Evolutionary conservation across 2,797 vertebrate genomes (phyloP).

Genomic region (Corythornis leucogaster): DNA sequence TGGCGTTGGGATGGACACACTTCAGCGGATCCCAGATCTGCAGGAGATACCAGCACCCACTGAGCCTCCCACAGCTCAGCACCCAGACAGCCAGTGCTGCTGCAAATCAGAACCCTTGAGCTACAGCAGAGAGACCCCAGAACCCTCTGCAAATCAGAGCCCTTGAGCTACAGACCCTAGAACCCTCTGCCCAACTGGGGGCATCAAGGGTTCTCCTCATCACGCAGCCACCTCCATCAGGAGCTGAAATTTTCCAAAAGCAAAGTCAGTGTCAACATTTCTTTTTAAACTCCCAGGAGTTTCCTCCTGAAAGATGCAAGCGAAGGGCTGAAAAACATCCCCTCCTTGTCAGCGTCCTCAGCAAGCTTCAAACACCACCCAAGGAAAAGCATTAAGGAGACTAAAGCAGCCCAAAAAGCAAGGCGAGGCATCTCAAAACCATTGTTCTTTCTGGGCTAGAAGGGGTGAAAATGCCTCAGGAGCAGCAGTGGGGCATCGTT

Average conservation of each 20-base stretch:
- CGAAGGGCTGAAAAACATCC: neutral
- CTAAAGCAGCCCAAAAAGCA: constrained; percentile 18
- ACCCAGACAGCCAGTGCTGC: fast-evolving
- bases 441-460: neutral
- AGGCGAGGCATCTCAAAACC: neutral
- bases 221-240: neutral
- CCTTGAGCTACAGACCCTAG: neutral
- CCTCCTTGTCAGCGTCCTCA: constrained; percentile 12
- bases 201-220: neutral
- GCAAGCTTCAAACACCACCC: constrained; percentile 22
- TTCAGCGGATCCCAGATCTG: neutral
- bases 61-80: neutral
- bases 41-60: neutral
- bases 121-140: neutral
- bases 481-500: neutral
- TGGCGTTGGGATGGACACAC: neutral
- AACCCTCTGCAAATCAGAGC: constrained; percentile 1
- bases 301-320: constrained; percentile 20
- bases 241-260: neutral
- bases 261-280: neutral
- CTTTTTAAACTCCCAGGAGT: constrained; percentile 25
- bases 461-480: neutral
- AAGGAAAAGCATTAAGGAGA: neutral
- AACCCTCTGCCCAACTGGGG: neutral
- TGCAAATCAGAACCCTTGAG: neutral